Base-by-base conservation (phyloP, 2,797 vertebrate species). In the Xenentodon cancila region DNA sequence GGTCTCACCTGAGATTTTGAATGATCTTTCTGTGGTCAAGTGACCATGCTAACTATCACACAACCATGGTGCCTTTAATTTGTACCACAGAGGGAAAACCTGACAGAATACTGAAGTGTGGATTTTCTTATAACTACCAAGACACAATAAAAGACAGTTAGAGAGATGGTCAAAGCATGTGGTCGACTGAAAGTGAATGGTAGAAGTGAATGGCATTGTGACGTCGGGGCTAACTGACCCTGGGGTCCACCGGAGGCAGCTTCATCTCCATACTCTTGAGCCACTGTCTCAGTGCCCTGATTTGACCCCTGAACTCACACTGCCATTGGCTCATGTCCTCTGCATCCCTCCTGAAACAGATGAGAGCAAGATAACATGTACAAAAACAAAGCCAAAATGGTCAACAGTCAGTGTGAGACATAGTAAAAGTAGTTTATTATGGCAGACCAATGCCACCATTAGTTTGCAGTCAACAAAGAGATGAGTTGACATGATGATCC, bases 211-310 rank as follows among this genome's bases (percentile, higher is more conserved):
- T n/a, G 48, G n/a, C 17, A 51, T 32, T 30, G 47, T 64, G 50
- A 52, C 42, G 18, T 27, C 21, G 27, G 49, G 56, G 51, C 46
- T 8, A 45, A 85, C 91, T 88, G 73, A 95, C 95, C 93, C 84
- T 82, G 22, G 61, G 69, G 56, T 91, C 88, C 20, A 75, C 37
- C 54, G 88, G 71, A 13, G 88, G 92, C 13, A 95, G 84, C 79
- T 84, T 93, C 92, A 89, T 92, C 92, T 95, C 95, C 89, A 95
- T 83, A 13, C 75, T 75, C 16, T 84, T 93, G 79, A 95, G 92
- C 94, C 95, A 95, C 79, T 90, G 86, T 72, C 91, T 90, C 80
- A 96, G 90, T 7, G 94, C 92, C 61, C 84, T 79, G 84, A 96
- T 94, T 75, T 93, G 94, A 80, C 91, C 92, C 20, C 91, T 92